Conservation (phyloP, 2,797 vertebrate genomes). For the Numenius phaeopus region DNA sequence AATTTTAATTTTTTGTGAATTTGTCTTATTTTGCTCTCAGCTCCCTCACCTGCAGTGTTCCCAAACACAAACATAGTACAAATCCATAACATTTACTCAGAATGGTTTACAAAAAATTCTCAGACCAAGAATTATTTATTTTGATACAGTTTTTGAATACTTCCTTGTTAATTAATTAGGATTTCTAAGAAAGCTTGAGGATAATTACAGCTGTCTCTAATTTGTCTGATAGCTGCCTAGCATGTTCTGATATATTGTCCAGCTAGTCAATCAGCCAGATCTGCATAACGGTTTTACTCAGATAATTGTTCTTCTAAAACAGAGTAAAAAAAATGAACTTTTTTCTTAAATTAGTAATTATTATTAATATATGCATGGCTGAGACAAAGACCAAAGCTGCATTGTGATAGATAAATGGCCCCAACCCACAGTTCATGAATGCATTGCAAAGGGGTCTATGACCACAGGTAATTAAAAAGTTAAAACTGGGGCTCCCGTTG, state of each 20-base stretch:
- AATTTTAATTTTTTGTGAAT: not conserved
- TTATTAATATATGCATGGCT: not conserved
- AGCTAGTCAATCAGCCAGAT: not conserved
- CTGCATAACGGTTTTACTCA: not conserved
- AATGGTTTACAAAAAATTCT: not conserved
- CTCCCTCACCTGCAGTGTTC: not conserved
- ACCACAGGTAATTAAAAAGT: not conserved
- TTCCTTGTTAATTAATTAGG: not conserved
- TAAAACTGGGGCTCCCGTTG: not conserved
- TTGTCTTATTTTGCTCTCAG: not conserved
- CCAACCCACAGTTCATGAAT: rapidly evolving
- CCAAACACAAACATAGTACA: not conserved
- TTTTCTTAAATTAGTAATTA: not conserved
- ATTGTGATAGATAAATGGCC: not conserved
- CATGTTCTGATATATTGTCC: not conserved
- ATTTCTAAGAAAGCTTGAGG: not conserved
- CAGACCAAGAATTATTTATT: not conserved
- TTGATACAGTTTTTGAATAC: not conserved
- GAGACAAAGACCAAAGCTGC: not conserved
- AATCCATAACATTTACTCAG: not conserved
- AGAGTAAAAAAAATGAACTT: not conserved
- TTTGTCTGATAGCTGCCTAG: not conserved
- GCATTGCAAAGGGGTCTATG: not conserved
- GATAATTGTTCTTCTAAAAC: not conserved
- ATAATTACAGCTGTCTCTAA: not conserved